phyloP scores from a whole-genome alignment of 2,113 vertebrate species.

The Odocoileus hemionus region DNA sequence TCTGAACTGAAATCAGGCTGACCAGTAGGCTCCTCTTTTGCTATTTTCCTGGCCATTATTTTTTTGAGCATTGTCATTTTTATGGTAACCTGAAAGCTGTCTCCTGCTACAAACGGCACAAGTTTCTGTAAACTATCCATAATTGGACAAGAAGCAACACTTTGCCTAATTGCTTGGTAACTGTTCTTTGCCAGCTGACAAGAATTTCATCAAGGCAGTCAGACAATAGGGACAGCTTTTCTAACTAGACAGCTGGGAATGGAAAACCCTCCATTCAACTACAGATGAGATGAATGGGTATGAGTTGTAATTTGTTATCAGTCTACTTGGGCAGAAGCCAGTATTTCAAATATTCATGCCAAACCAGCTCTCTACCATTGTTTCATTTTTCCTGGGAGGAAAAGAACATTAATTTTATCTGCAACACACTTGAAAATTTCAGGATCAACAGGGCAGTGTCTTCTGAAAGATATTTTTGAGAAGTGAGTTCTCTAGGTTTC shows the following conservation, averaged over 20 bases:
- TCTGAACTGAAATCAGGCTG: not conserved
- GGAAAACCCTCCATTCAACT: conserved; percentile 44
- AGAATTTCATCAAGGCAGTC: not conserved
- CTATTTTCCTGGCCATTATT: not conserved
- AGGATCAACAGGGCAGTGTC: not conserved
- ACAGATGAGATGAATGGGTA: conserved; percentile 46
- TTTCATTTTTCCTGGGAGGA: conserved; percentile 11
- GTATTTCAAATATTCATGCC: not conserved
- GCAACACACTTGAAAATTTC: not conserved
- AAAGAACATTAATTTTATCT: not conserved
- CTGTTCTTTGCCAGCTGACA: conserved; percentile 58
- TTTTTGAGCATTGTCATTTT: not conserved
- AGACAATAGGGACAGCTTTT: conserved; percentile 9
- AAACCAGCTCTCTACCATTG: not conserved
- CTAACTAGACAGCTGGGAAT: conserved; percentile 15
- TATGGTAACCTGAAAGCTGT: not conserved
- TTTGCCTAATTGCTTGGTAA: conserved; percentile 58
- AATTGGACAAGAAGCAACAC: conserved; percentile 16
- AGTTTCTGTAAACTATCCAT: not conserved
- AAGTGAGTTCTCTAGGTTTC: not conserved
- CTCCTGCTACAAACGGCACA: not conserved
- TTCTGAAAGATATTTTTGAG: not conserved
- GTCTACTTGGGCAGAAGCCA: conserved; percentile 52
- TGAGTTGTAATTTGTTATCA: conserved; percentile 43
- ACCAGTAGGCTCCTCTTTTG: not conserved